Percentiles rank a stretch among this genome's conserved stretches.
phyloP scores from a whole-genome alignment of 23 tunicate species.

The Phallusia fumigata region DNA sequence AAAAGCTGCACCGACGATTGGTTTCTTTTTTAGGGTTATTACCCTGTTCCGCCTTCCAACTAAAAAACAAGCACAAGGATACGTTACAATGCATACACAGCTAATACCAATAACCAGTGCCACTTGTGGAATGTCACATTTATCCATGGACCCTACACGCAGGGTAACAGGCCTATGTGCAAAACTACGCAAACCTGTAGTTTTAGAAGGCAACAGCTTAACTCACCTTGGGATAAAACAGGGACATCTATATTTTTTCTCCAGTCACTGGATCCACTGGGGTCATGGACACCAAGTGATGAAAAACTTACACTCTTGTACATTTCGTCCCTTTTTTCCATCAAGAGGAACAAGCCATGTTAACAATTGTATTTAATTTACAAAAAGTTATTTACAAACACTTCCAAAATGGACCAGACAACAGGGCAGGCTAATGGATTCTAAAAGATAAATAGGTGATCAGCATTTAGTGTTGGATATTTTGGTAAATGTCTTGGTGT shows the following conservation, averaged over 20 bases:
- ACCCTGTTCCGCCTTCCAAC: constrained; percentile 20
- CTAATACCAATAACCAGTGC: too few relatives aligned
- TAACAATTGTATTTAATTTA: neutral
- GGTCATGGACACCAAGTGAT: constrained; percentile 37
- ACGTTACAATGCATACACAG: too few relatives aligned
- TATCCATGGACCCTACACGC: too few relatives aligned
- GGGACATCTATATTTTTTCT: constrained; percentile 51
- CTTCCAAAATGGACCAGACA: neutral
- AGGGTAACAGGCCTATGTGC: too few relatives aligned
- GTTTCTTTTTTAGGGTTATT: constrained; percentile 34
- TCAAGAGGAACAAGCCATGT: neutral
- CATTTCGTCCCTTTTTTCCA: constrained; percentile 1
- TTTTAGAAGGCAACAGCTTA: too few relatives aligned
- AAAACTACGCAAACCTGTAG: neutral
- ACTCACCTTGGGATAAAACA: constrained; percentile 35
- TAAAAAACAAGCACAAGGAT: neutral
- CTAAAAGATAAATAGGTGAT: neutral
- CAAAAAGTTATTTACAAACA: neutral
- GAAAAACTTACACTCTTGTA: constrained; percentile 61
- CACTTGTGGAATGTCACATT: too few relatives aligned
- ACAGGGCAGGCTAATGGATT: neutral
- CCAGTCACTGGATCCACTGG: constrained; percentile 24
- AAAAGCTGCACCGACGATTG: constrained; percentile 24
- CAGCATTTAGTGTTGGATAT: too few relatives aligned
- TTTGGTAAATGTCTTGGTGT: too few relatives aligned